Evolutionary conservation across 2,888 invertebrate species (phyloP), one percentile per base, ranked within the genome.

Genomic region (Ochropleura plecta): DNA sequence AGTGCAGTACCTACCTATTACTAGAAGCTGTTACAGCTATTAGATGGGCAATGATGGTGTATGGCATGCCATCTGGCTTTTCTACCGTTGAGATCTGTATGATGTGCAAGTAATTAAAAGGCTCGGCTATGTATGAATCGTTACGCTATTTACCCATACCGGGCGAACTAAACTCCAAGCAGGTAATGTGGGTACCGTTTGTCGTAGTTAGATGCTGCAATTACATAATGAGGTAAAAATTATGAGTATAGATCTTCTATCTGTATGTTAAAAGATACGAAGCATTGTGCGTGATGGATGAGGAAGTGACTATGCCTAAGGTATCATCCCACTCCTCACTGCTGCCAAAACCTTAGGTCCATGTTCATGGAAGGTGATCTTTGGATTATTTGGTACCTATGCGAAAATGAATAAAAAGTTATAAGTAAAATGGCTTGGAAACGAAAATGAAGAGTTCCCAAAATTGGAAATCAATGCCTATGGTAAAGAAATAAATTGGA

Each of bases 61-160:
- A 65, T 55, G 55, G 63, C 65, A 80, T 87, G 78, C 70, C 78
- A 77, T 85, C 75, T 77, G 30, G 40, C 55, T 53, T 79, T 66
- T 80, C 60, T 83, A 86, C 76, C 81, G 86, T 81, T 81, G 73
- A 78, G 86, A 87, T 87, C 73, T 76, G 55, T 51, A 53, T 40
- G 84, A 86, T 87, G 82, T 74, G 75, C 71, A 64, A 70, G 75
- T 76, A 86, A 87, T 86, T 87, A 86, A 79, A 83, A 76, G 68
- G 66, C 74, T 74, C 60, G 55, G 70, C 62, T 62, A 71, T 65
- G 76, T 87, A 70, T 69, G 72, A 76, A 77, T 64, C 70, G 73
- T 83, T 74, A 83, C 83, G 85, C 83, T 79, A 42, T 76, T 71
- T 72, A 79, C 64, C 71, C 74, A 53, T 73, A 60, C 74, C 51